These are phyloP conservation scores for Lochmaea crataegi DNA, from an alignment of 2,888 invertebrate species.

Conservation along the genomic window DNA sequence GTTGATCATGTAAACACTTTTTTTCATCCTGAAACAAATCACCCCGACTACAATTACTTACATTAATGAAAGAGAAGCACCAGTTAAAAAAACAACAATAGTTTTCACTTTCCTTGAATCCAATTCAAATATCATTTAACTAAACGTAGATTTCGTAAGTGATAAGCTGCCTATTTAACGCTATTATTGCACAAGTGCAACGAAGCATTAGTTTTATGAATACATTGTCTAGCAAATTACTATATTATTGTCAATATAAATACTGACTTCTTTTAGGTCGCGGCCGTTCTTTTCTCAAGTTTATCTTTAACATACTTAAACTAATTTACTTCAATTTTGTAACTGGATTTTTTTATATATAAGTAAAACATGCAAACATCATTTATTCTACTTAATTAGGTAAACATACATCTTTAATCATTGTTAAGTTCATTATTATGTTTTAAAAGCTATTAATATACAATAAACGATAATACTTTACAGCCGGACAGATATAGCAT, in stretches of 20 bases:
- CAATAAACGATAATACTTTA: neutral
- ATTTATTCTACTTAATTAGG: neutral
- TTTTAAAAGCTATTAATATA: neutral
- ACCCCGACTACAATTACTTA: too few species aligned
- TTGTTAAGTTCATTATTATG: neutral
- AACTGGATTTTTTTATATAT: neutral
- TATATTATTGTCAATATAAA: slow-evolving; percentile 49
- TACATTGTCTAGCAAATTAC: slow-evolving; percentile 50
- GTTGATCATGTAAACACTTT: too few species aligned
- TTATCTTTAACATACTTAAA: slow-evolving; percentile 17
- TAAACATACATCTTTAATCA: neutral
- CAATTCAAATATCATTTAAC: slow-evolving; percentile 60
- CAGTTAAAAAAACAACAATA: slow-evolving; percentile 56
- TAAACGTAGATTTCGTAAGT: slow-evolving; percentile 53
- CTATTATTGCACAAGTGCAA: slow-evolving; percentile 52
- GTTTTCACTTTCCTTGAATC: slow-evolving; percentile 64
- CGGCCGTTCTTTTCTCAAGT: slow-evolving; percentile 39
- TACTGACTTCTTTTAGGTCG: slow-evolving; percentile 45
- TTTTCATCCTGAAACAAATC: too few species aligned
- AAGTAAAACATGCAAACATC: neutral
- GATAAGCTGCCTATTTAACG: slow-evolving; percentile 54
- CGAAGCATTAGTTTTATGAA: slow-evolving; percentile 47
- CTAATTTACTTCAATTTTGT: slow-evolving; percentile 12
- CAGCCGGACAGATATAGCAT: neutral
- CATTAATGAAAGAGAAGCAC: slow-evolving; percentile 22